Conservation (phyloP, 2,113 vertebrate species). For the Mastomys natalensis region DNA sequence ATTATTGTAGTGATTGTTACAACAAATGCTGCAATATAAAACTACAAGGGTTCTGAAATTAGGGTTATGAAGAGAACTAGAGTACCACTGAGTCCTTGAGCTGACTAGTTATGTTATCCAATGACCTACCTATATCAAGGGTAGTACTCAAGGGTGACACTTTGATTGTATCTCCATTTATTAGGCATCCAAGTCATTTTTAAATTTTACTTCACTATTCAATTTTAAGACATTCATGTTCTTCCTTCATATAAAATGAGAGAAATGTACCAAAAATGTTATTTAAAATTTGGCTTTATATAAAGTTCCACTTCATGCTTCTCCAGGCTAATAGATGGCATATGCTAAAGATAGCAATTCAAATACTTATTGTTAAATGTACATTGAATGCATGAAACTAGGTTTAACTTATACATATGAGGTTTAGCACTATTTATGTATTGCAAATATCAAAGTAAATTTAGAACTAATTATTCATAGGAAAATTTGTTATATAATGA, state of each 20-base stretch:
- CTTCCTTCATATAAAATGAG: neutral
- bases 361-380: neutral
- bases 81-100: neutral
- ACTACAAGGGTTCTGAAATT: neutral
- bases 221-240: neutral
- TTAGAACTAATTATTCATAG: neutral
- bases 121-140: neutral
- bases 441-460: neutral
- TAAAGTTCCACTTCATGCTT: neutral
- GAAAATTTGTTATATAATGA: neutral
- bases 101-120: neutral
- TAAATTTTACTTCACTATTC: neutral
- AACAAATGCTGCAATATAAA: neutral
- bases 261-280: neutral
- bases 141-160: neutral
- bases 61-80: neutral
- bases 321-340: neutral
- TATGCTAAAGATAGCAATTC: neutral
- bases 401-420: neutral
- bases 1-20: neutral
- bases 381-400: slow-evolving; percentile 13
- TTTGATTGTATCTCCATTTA: neutral
- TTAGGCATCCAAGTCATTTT: neutral
- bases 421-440: neutral
- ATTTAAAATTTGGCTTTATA: slow-evolving; percentile 26